Conservation (phyloP, 2,888 invertebrate genomes). For the Nomada hirtipes region DNA sequence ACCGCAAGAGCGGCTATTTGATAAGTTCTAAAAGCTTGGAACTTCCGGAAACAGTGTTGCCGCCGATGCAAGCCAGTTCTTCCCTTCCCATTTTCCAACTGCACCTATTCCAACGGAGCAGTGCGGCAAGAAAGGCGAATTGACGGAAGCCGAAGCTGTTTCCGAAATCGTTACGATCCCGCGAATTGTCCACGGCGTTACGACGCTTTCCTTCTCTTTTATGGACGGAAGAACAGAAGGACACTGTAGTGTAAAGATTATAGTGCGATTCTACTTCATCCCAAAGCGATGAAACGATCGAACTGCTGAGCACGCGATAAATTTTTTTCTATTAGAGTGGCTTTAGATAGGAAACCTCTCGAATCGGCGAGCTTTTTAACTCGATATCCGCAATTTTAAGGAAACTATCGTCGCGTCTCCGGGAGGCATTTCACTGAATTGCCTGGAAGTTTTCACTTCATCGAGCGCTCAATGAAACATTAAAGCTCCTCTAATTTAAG, state of each 20-base stretch:
- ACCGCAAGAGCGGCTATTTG: constrained; percentile 46
- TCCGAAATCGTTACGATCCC: constrained; percentile 29
- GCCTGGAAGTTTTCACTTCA: background rate
- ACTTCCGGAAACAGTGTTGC: constrained; percentile 30
- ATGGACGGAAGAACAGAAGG: background rate
- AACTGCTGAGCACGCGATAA: background rate
- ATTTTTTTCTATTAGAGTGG: background rate
- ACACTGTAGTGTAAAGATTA: background rate
- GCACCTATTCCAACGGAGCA: constrained; percentile 34
- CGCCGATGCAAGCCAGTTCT: constrained; percentile 28
- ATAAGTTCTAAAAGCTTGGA: constrained; percentile 52
- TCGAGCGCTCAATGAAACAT: background rate
- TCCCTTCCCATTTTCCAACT: constrained; percentile 10
- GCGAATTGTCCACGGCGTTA: constrained; percentile 17
- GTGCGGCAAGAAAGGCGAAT: constrained; percentile 35
- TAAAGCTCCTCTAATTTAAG: background rate
- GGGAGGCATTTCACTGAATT: background rate
- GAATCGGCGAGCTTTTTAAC: background rate
- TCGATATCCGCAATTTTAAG: constrained; percentile 15
- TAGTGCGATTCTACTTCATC: background rate
- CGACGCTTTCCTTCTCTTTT: constrained; percentile 15
- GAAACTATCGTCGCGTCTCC: background rate
- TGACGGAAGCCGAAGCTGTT: constrained; percentile 21
- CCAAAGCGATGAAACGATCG: background rate
- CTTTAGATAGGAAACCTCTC: background rate